These are phyloP conservation scores for Caenorhabditis zanzibari DNA, from an alignment of 2,888 invertebrate species.

Conservation along the genomic window DNA sequence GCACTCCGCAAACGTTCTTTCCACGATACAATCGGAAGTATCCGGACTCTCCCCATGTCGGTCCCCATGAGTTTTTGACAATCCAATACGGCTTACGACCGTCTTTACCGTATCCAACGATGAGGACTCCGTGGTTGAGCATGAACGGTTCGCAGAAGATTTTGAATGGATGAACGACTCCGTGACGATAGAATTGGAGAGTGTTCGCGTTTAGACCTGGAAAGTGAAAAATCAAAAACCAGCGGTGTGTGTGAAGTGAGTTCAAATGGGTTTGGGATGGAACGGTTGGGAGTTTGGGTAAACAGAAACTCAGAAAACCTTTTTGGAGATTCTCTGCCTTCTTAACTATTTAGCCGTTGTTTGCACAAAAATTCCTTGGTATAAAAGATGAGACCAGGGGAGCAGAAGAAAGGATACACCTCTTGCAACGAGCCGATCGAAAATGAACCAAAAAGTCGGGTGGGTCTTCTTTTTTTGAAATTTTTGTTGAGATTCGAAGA, in stretches of 20 bases:
- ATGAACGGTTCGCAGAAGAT: slow-evolving; percentile 76
- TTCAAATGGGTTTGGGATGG: background rate
- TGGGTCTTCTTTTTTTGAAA: slow-evolving; percentile 31
- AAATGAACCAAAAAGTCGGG: slow-evolving; percentile 56
- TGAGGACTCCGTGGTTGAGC: slow-evolving; percentile 82
- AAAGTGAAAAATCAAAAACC: slow-evolving; percentile 1
- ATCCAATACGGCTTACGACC: slow-evolving; percentile 82
- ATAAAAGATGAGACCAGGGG: slow-evolving; percentile 29
- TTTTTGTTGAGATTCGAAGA: background rate
- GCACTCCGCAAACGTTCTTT: slow-evolving; percentile 95
- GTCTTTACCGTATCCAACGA: slow-evolving; percentile 83
- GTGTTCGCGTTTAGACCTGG: slow-evolving; percentile 83
- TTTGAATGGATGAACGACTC: slow-evolving; percentile 83
- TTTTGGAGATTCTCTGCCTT: slow-evolving; percentile 9
- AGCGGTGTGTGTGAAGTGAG: background rate
- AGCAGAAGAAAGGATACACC: background rate
- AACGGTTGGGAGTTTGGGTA: slow-evolving; percentile 22
- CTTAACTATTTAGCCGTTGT: slow-evolving; percentile 35
- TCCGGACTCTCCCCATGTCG: slow-evolving; percentile 81
- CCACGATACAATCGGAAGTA: slow-evolving; percentile 90
- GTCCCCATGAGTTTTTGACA: slow-evolving; percentile 83
- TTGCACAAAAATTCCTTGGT: slow-evolving; percentile 39
- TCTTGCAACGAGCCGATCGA: slow-evolving; percentile 42
- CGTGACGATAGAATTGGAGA: slow-evolving; percentile 83
- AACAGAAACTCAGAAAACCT: slow-evolving; percentile 19